Evolutionary conservation across 1,140 invertebrate species (phyloP).

Genomic region (Drosophila kikkawai): DNA sequence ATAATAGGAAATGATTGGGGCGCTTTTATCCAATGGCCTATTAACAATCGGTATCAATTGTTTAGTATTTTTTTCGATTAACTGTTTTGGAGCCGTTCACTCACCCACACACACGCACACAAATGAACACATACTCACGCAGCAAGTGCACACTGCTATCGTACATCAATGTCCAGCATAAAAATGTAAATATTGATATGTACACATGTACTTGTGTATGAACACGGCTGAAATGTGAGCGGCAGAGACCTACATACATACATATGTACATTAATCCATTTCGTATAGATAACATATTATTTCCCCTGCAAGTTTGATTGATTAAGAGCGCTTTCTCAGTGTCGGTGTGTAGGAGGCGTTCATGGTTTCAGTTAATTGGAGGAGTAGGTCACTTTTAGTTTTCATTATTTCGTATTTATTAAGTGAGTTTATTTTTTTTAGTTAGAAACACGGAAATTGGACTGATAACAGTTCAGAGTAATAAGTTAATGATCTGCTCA

Average conservation of each 20-base stretch:
- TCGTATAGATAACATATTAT: slow-evolving; percentile 32
- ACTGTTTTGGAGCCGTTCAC: slow-evolving; percentile 22
- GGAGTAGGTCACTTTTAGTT: slow-evolving; percentile 15
- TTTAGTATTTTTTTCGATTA: slow-evolving; percentile 46
- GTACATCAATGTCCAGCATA: slow-evolving; percentile 40
- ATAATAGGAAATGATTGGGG: slow-evolving; percentile 56
- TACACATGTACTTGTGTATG: slow-evolving; percentile 29
- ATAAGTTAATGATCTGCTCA: neutral
- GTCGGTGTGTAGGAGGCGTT: neutral
- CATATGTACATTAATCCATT: slow-evolving; percentile 25
- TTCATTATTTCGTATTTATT: neutral
- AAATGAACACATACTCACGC: neutral
- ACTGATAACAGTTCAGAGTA: neutral
- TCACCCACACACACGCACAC: slow-evolving; percentile 13
- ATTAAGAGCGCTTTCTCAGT: slow-evolving; percentile 11
- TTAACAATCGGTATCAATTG: slow-evolving; percentile 54
- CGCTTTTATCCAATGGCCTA: slow-evolving; percentile 34
- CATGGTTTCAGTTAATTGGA: neutral
- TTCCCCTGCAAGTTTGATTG: slow-evolving; percentile 20
- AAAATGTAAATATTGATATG: slow-evolving; percentile 46
- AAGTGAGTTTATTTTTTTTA: neutral
- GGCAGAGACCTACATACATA: slow-evolving; percentile 30
- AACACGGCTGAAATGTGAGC: slow-evolving; percentile 22
- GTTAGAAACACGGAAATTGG: neutral
- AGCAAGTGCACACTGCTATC: slow-evolving; percentile 2